Evolutionary conservation across 1,140 invertebrate genomes (phyloP), one percentile per base, ranked within the genome.

Genomic region (Tribolium madens): DNA sequence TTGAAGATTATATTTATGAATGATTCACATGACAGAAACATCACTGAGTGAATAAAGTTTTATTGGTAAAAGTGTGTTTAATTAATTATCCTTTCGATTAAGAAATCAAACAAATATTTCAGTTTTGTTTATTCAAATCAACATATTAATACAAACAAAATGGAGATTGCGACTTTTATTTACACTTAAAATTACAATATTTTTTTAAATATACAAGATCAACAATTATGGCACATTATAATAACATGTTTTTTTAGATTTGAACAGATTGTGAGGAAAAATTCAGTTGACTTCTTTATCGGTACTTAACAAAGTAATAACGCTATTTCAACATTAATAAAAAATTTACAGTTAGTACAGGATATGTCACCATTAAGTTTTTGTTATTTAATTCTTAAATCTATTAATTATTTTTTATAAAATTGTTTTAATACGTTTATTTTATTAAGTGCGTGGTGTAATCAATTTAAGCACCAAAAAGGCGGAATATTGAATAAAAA

Each of bases 1-100:
- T 78, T 75, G 52, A 77, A 76, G 47, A 46, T 78, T 75, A 77
- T 81, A 79, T 78, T 78, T 79, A 78, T 81, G 52, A 78, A 70
- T 75, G 64, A 74, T 78, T 80, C 78, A 80, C 79, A 78, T 77
- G 77, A 79, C 77, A 80, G 79, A 82, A 73, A 81, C 81, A 82
- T 82, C 81, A 82, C 81, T 80, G 69, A 82, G 74, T 80, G 76
- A 82, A 80, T 76, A 79, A 81, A 81, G 74, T 18, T 17, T 75
- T 75, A 68, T 76, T 76, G 60, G 36, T 76, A 70, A 21, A 70
- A 21, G 4, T 71, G 33, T 48, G 26, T 31, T 31, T 60, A 26
- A 9, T 64, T 64, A 36, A 14, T 26, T 57, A 10, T 26, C 52
- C 36, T 9, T 9, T 42, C n/a, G 7, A 42, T 10, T 10, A 7